Percentiles rank a stretch among this genome's conserved stretches.
Conservation (phyloP, 2,113 vertebrate species). For the Cyanoramphus novaezelandiae region DNA sequence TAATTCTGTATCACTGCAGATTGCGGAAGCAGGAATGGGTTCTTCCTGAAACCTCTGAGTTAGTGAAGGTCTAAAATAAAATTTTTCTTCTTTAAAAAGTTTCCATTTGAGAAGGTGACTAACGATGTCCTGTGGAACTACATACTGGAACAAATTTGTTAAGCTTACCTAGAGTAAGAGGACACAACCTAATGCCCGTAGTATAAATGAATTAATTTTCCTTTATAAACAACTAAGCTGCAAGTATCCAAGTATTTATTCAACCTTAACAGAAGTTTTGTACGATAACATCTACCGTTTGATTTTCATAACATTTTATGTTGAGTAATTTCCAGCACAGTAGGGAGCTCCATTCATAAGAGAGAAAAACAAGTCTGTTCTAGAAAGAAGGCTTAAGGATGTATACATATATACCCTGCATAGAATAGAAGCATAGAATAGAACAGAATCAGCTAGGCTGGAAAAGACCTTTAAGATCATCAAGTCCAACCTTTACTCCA, state of each 20-base stretch:
- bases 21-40: background rate
- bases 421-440: background rate
- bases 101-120: background rate
- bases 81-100: background rate
- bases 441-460: background rate
- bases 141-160: background rate
- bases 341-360: background rate
- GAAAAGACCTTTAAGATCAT: background rate
- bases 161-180: background rate
- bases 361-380: background rate
- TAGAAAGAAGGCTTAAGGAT: background rate
- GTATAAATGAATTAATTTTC: background rate
- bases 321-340: background rate
- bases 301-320: background rate
- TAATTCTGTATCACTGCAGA: background rate
- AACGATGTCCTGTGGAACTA: background rate
- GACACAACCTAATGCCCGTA: background rate
- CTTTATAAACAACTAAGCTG: background rate
- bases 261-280: background rate
- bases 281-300: background rate
- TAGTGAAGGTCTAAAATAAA: background rate
- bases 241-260: background rate
- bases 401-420: background rate
- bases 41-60: background rate
- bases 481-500: background rate